Base-by-base conservation (phyloP, 2,888 invertebrate genomes). In the Eucriotettix oculatus region DNA sequence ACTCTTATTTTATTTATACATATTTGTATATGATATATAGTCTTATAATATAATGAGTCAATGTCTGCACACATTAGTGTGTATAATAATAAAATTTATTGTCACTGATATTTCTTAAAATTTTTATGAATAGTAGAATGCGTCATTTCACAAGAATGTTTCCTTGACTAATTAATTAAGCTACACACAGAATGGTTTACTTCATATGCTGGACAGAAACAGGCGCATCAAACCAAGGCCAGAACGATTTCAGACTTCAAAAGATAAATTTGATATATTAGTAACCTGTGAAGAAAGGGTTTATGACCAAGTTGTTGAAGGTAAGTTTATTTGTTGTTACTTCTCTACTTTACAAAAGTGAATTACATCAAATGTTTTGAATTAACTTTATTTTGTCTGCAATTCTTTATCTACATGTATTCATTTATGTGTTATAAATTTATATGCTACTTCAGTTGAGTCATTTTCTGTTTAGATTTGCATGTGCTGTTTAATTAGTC, bases 221-320 rank as follows among this genome's bases (percentile, higher is more conserved):
- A 79, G 94, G 64, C 80, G 98, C 70, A 95, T 99, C 66, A 99
- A 99, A 75, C 80, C 84, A 42, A 84, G 82, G 62, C 99, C 99
- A 1, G 96, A 99, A 75, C 83, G 90, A 67, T 99, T 99, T 76
- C 99, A 99, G 76, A 79, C 82, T 11, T 85, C 86, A 64, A 80
- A 79, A 65, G 94, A 97, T 64, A 85, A 85, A 69, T 99, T 99
- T 74, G 96, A 98, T 76, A 85, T 99, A 59, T 83, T 99, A 62
- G 87, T 99, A 66, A 95, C 97, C 0, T 94, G 96, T 70, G 99
- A 99, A 74, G 99, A 99, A 73, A 79, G 98, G 66, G 98, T 99
- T 0, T 99, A 97, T 73, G 99, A 99, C 74, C 95, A 98, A 80
- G 94, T 98, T 17, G 80, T 95, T 59, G 94, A 96, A 74, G 92